Evolutionary conservation across 2,797 vertebrate species (phyloP).

Genomic region (Geotrypetes seraphini): DNA sequence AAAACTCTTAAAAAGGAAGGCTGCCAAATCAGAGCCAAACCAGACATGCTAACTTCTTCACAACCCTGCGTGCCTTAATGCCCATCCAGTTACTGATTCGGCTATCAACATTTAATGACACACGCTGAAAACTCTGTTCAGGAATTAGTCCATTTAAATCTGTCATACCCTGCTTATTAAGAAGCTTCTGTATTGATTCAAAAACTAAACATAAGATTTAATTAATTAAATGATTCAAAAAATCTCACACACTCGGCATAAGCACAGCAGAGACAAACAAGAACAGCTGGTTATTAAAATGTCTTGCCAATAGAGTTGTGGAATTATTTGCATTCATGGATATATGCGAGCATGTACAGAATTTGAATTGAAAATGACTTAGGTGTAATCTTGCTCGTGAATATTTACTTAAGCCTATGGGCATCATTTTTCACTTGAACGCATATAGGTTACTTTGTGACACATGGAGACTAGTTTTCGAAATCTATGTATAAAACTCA

Average conservation of each 20-base stretch:
- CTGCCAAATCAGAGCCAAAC: slow-evolving; percentile 32
- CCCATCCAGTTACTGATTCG: no score
- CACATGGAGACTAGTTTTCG: no score
- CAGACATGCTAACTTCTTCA: no score
- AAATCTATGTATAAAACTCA: no score
- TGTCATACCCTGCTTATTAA: slow-evolving; percentile 8
- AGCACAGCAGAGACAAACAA: neutral
- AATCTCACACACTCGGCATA: neutral
- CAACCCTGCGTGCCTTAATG: no score
- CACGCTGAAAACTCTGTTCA: slow-evolving; percentile 4
- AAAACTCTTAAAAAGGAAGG: slow-evolving; percentile 21
- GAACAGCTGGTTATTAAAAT: neutral
- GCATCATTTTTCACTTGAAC: no score
- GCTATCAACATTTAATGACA: slow-evolving; percentile 27
- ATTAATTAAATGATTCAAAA: neutral
- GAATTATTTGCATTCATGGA: no score
- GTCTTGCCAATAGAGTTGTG: neutral
- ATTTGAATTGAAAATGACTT: no score
- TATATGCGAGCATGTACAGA: no score
- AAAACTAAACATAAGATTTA: neutral
- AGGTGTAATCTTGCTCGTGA: no score
- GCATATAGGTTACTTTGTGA: no score
- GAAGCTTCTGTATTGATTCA: slow-evolving; percentile 19
- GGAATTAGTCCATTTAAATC: slow-evolving; percentile 19
- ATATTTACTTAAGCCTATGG: no score